Conservation (phyloP, 1,140 invertebrate species). For the Pogonomyrmex barbatus region DNA sequence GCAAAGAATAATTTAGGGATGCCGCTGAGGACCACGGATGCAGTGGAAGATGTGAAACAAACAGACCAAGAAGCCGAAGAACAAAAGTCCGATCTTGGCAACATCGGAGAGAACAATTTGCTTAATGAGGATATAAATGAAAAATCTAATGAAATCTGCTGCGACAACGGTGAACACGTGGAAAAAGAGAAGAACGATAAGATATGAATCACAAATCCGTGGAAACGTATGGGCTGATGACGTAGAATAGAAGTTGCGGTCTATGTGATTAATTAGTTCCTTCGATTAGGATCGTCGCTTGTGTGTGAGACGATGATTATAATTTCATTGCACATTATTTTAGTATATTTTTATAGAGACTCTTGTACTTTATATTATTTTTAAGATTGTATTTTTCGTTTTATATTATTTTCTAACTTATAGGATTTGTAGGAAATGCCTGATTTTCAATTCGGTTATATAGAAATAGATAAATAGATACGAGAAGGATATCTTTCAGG, state of each 20-base stretch:
- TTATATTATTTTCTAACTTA: neutral
- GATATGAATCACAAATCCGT: neutral
- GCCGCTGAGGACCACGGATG: neutral
- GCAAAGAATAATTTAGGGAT: constrained; percentile 11
- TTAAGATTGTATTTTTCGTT: neutral
- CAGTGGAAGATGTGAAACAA: neutral
- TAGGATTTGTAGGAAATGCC: neutral
- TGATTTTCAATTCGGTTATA: constrained; percentile 11
- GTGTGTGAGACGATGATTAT: neutral
- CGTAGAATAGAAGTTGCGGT: neutral
- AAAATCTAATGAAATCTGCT: neutral
- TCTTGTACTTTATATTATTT: neutral
- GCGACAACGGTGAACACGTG: neutral
- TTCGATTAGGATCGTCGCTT: constrained; percentile 28
- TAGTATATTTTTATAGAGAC: constrained; percentile 5
- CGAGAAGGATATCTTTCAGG: constrained; percentile 26
- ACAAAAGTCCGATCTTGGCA: constrained; percentile 6
- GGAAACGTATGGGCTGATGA: neutral
- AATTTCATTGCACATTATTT: constrained; percentile 10
- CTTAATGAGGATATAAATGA: constrained; percentile 4
- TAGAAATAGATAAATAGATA: neutral
- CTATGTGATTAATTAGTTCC: constrained; percentile 13
- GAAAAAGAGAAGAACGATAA: neutral
- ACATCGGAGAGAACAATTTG: neutral
- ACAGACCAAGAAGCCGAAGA: neutral